phyloP scores from a whole-genome alignment of 92 coral and sea anemone genomes.

The Pocillopora meandrina region DNA sequence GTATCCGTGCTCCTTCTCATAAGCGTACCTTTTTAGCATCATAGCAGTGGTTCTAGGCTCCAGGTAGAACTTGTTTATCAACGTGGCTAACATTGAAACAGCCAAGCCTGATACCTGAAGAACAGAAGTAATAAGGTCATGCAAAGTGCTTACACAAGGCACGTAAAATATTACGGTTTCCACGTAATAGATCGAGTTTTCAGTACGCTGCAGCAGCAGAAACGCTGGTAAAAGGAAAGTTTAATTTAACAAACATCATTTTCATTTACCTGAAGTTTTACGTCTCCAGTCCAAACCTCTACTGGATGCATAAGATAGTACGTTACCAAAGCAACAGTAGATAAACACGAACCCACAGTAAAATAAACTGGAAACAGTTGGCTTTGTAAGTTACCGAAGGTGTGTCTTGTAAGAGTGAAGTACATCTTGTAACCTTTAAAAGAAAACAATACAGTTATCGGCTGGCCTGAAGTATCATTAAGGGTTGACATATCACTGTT shows the following conservation, averaged over 20 bases:
- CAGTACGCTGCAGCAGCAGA: too few species aligned
- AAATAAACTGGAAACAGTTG: slow-evolving; percentile 84
- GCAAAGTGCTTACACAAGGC: background rate
- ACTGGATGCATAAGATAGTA: slow-evolving; percentile 77
- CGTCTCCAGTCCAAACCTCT: slow-evolving; percentile 61
- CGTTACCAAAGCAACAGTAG: slow-evolving; percentile 63
- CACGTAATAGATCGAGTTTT: too few species aligned
- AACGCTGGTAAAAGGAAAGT: background rate
- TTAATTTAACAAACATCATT: background rate
- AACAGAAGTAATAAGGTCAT: background rate
- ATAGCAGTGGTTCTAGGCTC: slow-evolving; percentile 71
- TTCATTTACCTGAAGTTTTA: slow-evolving; percentile 69
- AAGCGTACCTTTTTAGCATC: slow-evolving; percentile 73
- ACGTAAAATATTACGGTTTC: background rate
- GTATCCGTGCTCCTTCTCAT: slow-evolving; percentile 79
- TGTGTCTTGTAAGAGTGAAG: slow-evolving; percentile 79
- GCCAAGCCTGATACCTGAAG: slow-evolving; percentile 64
- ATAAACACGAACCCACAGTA: slow-evolving; percentile 59
- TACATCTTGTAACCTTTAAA: slow-evolving; percentile 80
- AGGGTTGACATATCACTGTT: too few species aligned
- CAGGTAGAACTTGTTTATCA: slow-evolving; percentile 64
- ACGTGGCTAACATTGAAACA: slow-evolving; percentile 54
- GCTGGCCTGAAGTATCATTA: too few species aligned
- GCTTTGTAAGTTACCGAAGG: slow-evolving; percentile 78
- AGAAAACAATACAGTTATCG: background rate